Conservation (phyloP, 2,797 vertebrate species). For the Thaleichthys pacificus region DNA sequence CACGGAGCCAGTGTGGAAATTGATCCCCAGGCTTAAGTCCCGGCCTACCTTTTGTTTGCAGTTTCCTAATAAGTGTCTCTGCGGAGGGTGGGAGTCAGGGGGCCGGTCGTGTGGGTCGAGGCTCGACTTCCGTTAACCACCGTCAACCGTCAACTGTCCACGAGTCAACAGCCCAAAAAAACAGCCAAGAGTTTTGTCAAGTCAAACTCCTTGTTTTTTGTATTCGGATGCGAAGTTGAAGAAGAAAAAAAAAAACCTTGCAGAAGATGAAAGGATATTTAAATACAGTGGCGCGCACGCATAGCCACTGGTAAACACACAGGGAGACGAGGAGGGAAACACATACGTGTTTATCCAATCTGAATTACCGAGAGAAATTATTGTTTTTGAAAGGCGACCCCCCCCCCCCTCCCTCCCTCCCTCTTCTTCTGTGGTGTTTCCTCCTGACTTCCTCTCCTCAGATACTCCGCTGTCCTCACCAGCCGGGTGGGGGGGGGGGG, state of each 20-base stretch:
- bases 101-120: constrained; percentile 29
- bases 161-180: too few relatives aligned
- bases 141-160: constrained; percentile 6
- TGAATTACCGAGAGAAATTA: not conserved
- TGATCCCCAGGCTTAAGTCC: constrained; percentile 69
- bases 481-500: constrained; percentile 42
- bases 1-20: constrained; percentile 66
- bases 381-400: constrained; percentile 13
- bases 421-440: constrained; percentile 28
- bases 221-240: too few relatives aligned
- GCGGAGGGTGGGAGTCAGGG: constrained; percentile 36
- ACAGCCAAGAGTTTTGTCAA: too few relatives aligned
- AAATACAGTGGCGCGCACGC: too few relatives aligned
- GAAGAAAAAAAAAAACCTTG: too few relatives aligned
- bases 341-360: constrained; percentile 28
- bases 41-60: constrained; percentile 66
- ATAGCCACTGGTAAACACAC: not conserved
- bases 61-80: constrained; percentile 67
- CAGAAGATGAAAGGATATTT: too few relatives aligned
- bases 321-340: constrained; percentile 36
- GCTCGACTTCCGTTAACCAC: constrained; percentile 33
- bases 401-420: not conserved
- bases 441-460: constrained; percentile 60
- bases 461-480: constrained; percentile 48
- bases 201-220: too few relatives aligned